A percentile compares a stretch with the other conserved stretches of the same genome.
These are phyloP conservation scores for Dynastes grantii DNA, from an alignment of 2,888 invertebrate species.

Conservation along the genomic window DNA sequence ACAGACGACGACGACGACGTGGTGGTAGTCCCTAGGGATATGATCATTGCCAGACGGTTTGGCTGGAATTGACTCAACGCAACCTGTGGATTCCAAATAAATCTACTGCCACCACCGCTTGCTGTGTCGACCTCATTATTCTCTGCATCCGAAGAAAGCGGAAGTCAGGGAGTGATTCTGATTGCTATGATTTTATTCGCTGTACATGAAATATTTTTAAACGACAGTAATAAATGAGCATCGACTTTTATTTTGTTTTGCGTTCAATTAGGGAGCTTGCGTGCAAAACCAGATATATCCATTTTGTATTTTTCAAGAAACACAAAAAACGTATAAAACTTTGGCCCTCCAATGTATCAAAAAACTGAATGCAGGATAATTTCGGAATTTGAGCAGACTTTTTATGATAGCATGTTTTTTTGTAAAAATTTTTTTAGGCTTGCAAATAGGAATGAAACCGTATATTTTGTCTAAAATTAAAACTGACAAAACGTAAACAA, in stretches of 20 bases:
- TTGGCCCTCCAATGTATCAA: not conserved
- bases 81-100: conserved; percentile 71
- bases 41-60: conserved; percentile 64
- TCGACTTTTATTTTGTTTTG: no score
- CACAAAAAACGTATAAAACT: not conserved
- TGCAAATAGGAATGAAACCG: not conserved
- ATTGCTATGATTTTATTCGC: conserved; percentile 59
- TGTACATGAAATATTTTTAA: not conserved
- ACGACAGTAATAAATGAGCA: not conserved
- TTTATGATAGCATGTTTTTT: not conserved
- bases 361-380: not conserved
- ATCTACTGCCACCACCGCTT: conserved; percentile 60
- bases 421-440: not conserved
- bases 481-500: not conserved
- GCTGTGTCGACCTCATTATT: conserved; percentile 4
- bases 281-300: not conserved
- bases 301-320: conserved; percentile 1
- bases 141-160: conserved; percentile 29
- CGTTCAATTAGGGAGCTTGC: not conserved
- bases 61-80: conserved; percentile 62
- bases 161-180: conserved; percentile 55
- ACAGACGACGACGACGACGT: conserved; percentile 13
- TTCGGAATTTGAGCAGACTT: not conserved
- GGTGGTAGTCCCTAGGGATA: conserved; percentile 65
- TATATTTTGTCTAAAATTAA: conserved; percentile 11